phyloP scores from a whole-genome alignment of 2,797 vertebrate species.

The Pseudochirops cupreus region DNA sequence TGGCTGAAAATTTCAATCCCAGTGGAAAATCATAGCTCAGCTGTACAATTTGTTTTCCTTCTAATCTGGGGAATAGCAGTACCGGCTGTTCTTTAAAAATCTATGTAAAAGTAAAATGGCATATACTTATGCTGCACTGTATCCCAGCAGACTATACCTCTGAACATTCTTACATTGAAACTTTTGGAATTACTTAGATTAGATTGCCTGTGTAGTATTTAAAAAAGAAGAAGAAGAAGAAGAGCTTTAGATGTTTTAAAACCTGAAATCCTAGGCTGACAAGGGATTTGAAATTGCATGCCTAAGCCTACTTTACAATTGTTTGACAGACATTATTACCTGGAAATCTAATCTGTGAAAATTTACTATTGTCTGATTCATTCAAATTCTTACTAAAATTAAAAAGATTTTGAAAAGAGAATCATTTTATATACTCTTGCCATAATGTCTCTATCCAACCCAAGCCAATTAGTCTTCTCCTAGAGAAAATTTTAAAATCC shows the following conservation, averaged over 20 bases:
- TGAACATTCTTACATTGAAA: not conserved
- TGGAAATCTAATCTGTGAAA: not conserved
- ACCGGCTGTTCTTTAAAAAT: not conserved
- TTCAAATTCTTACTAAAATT: not conserved
- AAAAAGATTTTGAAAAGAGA: not conserved
- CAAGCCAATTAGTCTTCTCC: not conserved
- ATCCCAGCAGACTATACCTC: not conserved
- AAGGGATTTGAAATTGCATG: not conserved
- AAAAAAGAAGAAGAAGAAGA: too few relatives aligned
- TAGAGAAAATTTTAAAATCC: not conserved
- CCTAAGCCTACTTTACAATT: not conserved
- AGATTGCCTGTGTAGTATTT: too few relatives aligned
- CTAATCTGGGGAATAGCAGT: not conserved
- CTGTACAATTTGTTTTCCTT: rapidly evolving
- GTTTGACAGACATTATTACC: not conserved
- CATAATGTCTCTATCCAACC: not conserved
- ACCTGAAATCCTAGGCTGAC: not conserved
- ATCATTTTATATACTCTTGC: not conserved
- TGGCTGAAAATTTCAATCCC: not conserved
- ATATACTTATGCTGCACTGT: rapidly evolving
- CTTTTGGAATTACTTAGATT: not conserved
- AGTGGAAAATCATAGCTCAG: rapidly evolving
- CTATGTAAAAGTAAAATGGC: not conserved
- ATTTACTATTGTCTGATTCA: rapidly evolving
- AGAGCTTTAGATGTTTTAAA: not conserved